Percentiles rank a stretch among this genome's conserved stretches.
Evolutionary conservation across 2,888 invertebrate species (phyloP).

Genomic region (Altica lythri): DNA sequence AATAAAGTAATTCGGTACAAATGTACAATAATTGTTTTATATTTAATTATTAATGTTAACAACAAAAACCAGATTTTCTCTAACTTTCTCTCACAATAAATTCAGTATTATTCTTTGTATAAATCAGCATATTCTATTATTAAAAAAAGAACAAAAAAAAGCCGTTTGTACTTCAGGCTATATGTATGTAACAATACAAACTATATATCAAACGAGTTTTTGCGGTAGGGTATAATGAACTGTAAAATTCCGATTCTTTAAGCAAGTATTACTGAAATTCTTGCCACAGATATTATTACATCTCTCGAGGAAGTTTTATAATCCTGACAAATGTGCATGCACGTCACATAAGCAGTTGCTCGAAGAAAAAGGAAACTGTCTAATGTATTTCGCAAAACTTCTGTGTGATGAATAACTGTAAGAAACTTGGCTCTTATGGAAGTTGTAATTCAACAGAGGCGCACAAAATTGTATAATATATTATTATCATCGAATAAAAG

Average conservation of each 20-base stretch:
- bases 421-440: slow-evolving; percentile 18
- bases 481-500: background rate
- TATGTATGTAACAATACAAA: no score
- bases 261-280: slow-evolving; percentile 1
- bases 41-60: no score
- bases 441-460: slow-evolving; percentile 18
- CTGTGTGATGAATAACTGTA: slow-evolving; percentile 16
- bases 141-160: no score
- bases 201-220: no score
- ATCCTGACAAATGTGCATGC: slow-evolving; percentile 23
- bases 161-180: no score
- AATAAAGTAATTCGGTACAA: no score
- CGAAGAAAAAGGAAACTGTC: slow-evolving; percentile 13
- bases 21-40: no score
- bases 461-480: slow-evolving; percentile 1
- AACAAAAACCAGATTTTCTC: no score
- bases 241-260: background rate
- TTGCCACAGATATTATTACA: slow-evolving; percentile 1
- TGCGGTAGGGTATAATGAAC: background rate
- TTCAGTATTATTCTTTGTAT: no score
- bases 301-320: slow-evolving; percentile 12
- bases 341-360: slow-evolving; percentile 16
- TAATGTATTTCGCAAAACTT: slow-evolving; percentile 16
- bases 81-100: no score
- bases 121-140: no score